These are phyloP conservation scores for Ichneumoninae sp. DNA, from an alignment of 2,888 invertebrate species.

Conservation along the genomic window DNA sequence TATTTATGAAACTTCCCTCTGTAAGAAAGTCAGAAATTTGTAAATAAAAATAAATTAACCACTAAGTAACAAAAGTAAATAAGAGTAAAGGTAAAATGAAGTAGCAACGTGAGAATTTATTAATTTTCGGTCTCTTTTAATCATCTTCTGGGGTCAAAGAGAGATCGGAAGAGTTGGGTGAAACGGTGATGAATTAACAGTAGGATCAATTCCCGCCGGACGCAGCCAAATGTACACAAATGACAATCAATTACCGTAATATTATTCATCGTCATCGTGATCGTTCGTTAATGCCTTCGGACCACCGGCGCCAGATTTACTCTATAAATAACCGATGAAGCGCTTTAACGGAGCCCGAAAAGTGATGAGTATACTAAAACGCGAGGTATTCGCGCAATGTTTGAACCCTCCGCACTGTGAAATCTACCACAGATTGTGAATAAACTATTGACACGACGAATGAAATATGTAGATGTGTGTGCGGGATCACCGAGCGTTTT, in stretches of 20 bases:
- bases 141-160: not conserved
- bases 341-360: slow-evolving; percentile 31
- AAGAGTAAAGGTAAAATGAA: not conserved
- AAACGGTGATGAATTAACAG: slow-evolving; percentile 8
- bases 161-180: not conserved
- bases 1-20: no score
- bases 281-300: slow-evolving; percentile 42
- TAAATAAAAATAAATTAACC: not conserved
- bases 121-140: no score
- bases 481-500: slow-evolving; percentile 27
- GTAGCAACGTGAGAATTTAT: no score
- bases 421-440: slow-evolving; percentile 61
- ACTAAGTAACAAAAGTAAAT: not conserved
- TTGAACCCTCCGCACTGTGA: slow-evolving; percentile 42
- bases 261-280: slow-evolving; percentile 53
- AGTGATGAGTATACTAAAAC: slow-evolving; percentile 15
- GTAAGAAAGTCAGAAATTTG: no score
- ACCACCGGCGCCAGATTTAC: slow-evolving; percentile 9
- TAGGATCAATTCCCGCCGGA: not conserved
- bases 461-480: slow-evolving; percentile 56
- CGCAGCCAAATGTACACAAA: slow-evolving; percentile 2
- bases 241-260: slow-evolving; percentile 24
- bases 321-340: slow-evolving; percentile 56
- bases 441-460: slow-evolving; percentile 59
- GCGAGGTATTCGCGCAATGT: slow-evolving; percentile 5